Evolutionary conservation across 2,888 invertebrate species (phyloP).

Genomic region (Myopa tessellatipennis): DNA sequence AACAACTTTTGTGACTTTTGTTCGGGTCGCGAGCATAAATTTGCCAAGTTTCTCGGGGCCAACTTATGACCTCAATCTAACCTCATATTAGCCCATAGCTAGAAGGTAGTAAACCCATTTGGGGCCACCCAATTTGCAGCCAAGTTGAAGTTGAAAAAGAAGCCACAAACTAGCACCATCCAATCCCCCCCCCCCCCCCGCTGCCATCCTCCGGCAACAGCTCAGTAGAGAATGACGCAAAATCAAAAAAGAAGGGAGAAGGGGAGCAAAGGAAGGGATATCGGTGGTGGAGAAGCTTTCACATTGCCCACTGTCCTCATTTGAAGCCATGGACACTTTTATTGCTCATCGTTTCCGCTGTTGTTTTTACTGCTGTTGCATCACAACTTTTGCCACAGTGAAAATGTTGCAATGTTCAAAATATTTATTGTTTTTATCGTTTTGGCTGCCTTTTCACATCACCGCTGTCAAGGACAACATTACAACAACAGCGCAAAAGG

Average conservation of each 20-base stretch:
- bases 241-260: neutral
- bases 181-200: no score
- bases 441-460: slow-evolving; percentile 36
- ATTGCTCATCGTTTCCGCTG: neutral
- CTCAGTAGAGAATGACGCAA: neutral
- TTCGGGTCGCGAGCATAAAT: slow-evolving; percentile 14
- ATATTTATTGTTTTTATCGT: slow-evolving; percentile 45
- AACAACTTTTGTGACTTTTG: neutral
- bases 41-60: slow-evolving; percentile 34
- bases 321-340: slow-evolving; percentile 56
- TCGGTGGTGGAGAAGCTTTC: neutral
- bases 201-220: neutral
- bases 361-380: neutral
- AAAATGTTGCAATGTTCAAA: slow-evolving; percentile 34
- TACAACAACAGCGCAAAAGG: slow-evolving; percentile 8
- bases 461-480: slow-evolving; percentile 42
- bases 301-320: slow-evolving; percentile 52
- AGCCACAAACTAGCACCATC: neutral
- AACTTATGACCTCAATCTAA: slow-evolving; percentile 42
- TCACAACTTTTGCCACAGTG: slow-evolving; percentile 32
- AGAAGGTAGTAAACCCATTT: slow-evolving; percentile 7
- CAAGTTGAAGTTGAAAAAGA: neutral
- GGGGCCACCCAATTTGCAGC: neutral
- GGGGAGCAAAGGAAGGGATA: neutral
- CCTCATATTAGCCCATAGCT: slow-evolving; percentile 43